A percentile compares a stretch with the other conserved stretches of the same genome.
These are phyloP conservation scores for Pogonognathellus flavescens DNA, from an alignment of 1,140 invertebrate species.

Conservation along the genomic window DNA sequence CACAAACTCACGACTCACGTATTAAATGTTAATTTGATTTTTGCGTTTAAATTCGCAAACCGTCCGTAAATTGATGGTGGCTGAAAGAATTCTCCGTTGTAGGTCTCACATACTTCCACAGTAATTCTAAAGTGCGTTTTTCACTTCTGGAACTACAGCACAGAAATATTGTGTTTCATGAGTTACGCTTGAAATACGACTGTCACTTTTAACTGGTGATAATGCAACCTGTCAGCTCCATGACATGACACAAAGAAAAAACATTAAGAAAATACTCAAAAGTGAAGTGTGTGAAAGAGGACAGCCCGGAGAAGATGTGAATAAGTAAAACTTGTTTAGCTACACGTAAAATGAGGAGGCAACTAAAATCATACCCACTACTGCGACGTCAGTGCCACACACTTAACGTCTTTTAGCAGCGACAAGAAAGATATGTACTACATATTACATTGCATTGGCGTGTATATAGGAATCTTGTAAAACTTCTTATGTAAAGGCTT, in stretches of 20 bases:
- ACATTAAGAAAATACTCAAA: constrained; percentile 23
- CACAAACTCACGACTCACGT: too few species aligned
- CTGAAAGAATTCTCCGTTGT: not conserved
- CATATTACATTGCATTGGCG: constrained; percentile 1
- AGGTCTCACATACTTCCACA: too few species aligned
- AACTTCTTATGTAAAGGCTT: constrained; percentile 38
- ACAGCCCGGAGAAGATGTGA: constrained; percentile 10
- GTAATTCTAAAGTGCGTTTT: not conserved
- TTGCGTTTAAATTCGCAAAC: constrained; percentile 1
- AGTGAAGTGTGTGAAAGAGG: constrained; percentile 32
- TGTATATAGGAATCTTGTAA: constrained; percentile 1
- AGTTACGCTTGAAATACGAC: constrained; percentile 19
- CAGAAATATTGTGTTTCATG: not conserved
- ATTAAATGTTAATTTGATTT: constrained; percentile 15
- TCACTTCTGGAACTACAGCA: not conserved
- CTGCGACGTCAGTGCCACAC: too few species aligned
- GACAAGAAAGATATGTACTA: not conserved
- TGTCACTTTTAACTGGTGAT: constrained; percentile 8
- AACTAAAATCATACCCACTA: too few species aligned
- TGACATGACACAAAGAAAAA: constrained; percentile 16
- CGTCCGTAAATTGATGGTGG: not conserved
- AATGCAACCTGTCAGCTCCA: constrained; percentile 1
- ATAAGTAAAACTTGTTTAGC: constrained; percentile 36
- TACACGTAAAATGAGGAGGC: not conserved
- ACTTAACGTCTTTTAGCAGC: not conserved